Percentiles rank a stretch among this genome's conserved stretches.
phyloP scores from a whole-genome alignment of 2,888 invertebrate genomes.

The Dascillus cervinus region DNA sequence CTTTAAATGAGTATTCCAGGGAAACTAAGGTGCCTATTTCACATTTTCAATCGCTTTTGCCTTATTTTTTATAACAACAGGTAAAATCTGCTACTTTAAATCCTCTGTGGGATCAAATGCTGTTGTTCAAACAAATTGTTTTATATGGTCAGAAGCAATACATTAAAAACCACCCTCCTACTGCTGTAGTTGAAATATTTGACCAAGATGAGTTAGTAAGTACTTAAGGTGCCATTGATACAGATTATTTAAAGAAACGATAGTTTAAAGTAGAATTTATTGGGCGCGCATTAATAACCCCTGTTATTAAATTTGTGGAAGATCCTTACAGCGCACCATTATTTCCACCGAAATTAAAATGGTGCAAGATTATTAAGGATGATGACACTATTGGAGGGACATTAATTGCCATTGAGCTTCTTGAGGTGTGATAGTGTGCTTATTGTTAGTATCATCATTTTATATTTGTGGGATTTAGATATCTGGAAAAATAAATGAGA shows the following conservation, averaged over 20 bases:
- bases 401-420: slow-evolving; percentile 44
- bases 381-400: slow-evolving; percentile 38
- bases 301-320: slow-evolving; percentile 39
- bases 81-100: slow-evolving; percentile 43
- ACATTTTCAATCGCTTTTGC: slow-evolving; percentile 2
- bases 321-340: slow-evolving; percentile 23
- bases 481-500: neutral
- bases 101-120: slow-evolving; percentile 55
- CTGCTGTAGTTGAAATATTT: slow-evolving; percentile 41
- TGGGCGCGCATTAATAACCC: slow-evolving; percentile 40
- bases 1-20: slow-evolving; percentile 36
- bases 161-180: slow-evolving; percentile 39
- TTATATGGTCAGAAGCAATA: slow-evolving; percentile 38
- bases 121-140: slow-evolving; percentile 43
- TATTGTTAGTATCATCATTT: neutral
- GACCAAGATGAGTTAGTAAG: slow-evolving; percentile 44
- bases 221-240: slow-evolving; percentile 6
- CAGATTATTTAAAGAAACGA: slow-evolving; percentile 3
- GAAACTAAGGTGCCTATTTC: slow-evolving; percentile 38
- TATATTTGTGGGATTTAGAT: neutral
- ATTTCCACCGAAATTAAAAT: slow-evolving; percentile 40
- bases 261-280: slow-evolving; percentile 37
- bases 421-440: slow-evolving; percentile 34
- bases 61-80: slow-evolving; percentile 22
- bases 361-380: slow-evolving; percentile 38